Percentiles rank a stretch among this genome's conserved stretches.
phyloP scores from a whole-genome alignment of 1,140 invertebrate genomes.

The Euglossa dilemma region DNA sequence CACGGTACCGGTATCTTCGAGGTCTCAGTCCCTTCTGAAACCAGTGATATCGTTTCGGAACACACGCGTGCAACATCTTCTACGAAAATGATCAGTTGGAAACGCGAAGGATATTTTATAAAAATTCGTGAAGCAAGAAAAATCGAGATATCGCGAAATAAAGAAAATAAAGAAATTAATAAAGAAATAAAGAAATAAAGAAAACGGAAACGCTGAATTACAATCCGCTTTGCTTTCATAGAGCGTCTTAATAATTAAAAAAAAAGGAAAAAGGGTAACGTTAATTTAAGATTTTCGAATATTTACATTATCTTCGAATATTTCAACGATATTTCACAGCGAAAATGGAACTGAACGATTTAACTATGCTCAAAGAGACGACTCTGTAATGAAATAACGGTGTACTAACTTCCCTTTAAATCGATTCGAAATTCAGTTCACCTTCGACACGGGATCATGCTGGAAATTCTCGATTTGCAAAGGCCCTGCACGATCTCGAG shows the following conservation, averaged over 20 bases:
- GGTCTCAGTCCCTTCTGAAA: background rate
- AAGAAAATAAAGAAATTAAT: background rate
- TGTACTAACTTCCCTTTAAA: background rate
- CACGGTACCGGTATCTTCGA: background rate
- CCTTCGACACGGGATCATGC: background rate
- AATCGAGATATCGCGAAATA: background rate
- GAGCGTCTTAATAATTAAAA: background rate
- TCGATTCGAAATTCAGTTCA: background rate
- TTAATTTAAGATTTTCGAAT: constrained; percentile 11
- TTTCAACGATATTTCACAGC: background rate
- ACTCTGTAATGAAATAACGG: too few species aligned
- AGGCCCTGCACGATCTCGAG: background rate
- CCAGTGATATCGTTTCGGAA: constrained; percentile 35
- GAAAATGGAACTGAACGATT: background rate
- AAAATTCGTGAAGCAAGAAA: background rate
- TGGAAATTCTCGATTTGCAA: background rate
- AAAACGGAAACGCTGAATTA: background rate
- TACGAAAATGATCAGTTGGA: background rate
- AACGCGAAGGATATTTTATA: background rate
- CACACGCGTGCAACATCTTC: background rate
- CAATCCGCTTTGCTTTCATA: background rate
- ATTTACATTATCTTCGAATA: background rate
- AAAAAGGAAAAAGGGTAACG: background rate
- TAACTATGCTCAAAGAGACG: background rate
- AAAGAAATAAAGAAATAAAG: background rate